A percentile compares a stretch with the other conserved stretches of the same genome.
These are phyloP conservation scores for Megaceryle torquata DNA, from an alignment of 2,113 vertebrate genomes.

Conservation along the genomic window DNA sequence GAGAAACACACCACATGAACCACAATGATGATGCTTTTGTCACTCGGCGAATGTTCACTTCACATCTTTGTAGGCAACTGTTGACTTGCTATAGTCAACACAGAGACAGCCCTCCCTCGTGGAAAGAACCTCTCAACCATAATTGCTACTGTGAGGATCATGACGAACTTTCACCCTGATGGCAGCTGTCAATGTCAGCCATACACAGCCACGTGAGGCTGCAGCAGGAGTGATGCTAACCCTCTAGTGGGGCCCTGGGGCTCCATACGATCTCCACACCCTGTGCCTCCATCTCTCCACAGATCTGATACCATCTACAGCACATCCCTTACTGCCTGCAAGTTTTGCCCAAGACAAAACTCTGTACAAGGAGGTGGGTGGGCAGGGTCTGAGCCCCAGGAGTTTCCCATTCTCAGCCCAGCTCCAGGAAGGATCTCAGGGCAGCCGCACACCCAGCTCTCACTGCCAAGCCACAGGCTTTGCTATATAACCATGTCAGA, in stretches of 20 bases:
- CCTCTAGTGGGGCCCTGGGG: accelerated
- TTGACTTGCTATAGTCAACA: background rate
- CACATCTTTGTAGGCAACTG: background rate
- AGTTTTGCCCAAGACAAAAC: background rate
- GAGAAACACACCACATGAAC: background rate
- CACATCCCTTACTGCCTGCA: background rate
- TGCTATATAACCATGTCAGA: background rate
- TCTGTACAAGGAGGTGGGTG: accelerated
- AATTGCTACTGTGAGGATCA: accelerated
- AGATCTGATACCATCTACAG: background rate
- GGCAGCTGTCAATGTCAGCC: background rate
- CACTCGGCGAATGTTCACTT: background rate
- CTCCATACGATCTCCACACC: accelerated
- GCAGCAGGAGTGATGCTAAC: background rate
- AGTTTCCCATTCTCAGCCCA: background rate
- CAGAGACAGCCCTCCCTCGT: background rate
- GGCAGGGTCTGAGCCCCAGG: background rate
- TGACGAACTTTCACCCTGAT: too few species aligned
- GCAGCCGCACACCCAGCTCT: accelerated
- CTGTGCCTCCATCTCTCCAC: accelerated
- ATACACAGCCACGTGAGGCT: accelerated
- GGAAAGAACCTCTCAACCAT: background rate
- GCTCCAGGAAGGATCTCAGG: background rate
- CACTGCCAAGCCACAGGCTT: background rate
- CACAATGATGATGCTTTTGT: background rate